phyloP scores from a whole-genome alignment of 2,888 invertebrate species.

The Polyploca ridens region DNA sequence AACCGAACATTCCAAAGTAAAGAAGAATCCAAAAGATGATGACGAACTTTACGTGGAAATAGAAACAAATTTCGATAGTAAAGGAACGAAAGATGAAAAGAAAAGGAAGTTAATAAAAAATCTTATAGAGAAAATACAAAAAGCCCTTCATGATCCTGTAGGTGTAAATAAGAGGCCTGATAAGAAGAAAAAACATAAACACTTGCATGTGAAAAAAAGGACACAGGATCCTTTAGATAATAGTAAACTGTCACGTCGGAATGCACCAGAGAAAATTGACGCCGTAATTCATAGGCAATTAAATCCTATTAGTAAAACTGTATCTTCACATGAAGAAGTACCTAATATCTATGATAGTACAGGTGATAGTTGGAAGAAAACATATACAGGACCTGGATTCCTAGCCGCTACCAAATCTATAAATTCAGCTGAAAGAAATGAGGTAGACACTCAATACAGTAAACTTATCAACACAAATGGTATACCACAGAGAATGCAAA shows the following conservation, averaged over 20 bases:
- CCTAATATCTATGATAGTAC: conserved; percentile 41
- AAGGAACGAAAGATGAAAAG: conserved; percentile 66
- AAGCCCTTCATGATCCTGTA: conserved; percentile 57
- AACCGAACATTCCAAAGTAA: conserved; percentile 19
- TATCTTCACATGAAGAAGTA: conserved; percentile 29
- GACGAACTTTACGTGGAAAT: conserved; percentile 76
- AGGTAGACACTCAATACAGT: conserved; percentile 58
- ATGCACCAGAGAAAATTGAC: conserved; percentile 31
- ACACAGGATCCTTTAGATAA: conserved; percentile 58
- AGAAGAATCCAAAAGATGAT: conserved; percentile 38
- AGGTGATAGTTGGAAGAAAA: conserved; percentile 51
- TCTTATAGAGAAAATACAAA: conserved; percentile 71
- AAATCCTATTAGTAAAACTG: conserved; percentile 58
- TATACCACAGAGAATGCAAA: conserved; percentile 65
- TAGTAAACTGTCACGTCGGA: conserved; percentile 40
- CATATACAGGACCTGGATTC: conserved; percentile 49
- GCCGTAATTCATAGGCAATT: conserved; percentile 50
- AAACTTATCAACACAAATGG: conserved; percentile 50
- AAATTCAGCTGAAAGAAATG: conserved; percentile 66
- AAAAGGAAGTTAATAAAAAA: conserved; percentile 65
- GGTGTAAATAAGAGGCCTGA: conserved; percentile 22
- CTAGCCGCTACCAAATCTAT: conserved; percentile 54
- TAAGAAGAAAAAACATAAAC: conserved; percentile 41
- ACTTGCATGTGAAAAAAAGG: conserved; percentile 62
- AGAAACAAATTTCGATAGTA: conserved; percentile 74